A percentile compares a stretch with the other conserved stretches of the same genome.
Evolutionary conservation across 2,797 vertebrate species (phyloP).

Genomic region (Oryzias sinensis): DNA sequence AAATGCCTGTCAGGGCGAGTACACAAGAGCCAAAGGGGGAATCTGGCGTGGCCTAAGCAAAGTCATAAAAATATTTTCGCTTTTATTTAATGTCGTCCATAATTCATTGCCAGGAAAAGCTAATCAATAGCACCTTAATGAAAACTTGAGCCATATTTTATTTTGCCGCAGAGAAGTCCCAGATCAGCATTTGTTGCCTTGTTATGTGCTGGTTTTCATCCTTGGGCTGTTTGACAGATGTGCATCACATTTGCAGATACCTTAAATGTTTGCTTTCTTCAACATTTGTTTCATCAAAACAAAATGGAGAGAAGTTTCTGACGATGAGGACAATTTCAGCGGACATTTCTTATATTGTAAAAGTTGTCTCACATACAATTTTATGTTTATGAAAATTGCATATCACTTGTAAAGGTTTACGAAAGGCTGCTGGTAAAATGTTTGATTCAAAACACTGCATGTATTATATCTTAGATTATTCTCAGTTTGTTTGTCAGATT

Average conservation of each 20-base stretch:
- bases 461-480: too few species aligned
- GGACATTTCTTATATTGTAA: constrained; percentile 6
- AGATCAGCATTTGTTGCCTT: constrained; percentile 93
- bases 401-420: too few species aligned
- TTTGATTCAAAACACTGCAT: too few species aligned
- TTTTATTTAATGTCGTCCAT: constrained; percentile 98
- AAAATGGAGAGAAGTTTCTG: constrained; percentile 58
- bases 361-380: too few species aligned
- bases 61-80: constrained; percentile 99
- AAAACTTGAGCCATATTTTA: constrained; percentile 99
- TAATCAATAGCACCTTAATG: constrained; percentile 99
- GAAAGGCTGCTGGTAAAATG: too few species aligned
- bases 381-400: too few species aligned
- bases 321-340: constrained; percentile 47
- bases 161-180: constrained; percentile 90
- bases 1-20: constrained; percentile 75
- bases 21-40: constrained; percentile 66
- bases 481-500: too few species aligned
- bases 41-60: constrained; percentile 90
- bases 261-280: constrained; percentile 80
- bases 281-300: constrained; percentile 74
- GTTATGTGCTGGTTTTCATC: constrained; percentile 80
- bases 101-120: constrained; percentile 99
- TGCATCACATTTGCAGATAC: constrained; percentile 80
- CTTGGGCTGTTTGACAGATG: constrained; percentile 82